Base-by-base conservation (phyloP, 2,113 vertebrate species). In the Megaleporinus macrocephalus region DNA sequence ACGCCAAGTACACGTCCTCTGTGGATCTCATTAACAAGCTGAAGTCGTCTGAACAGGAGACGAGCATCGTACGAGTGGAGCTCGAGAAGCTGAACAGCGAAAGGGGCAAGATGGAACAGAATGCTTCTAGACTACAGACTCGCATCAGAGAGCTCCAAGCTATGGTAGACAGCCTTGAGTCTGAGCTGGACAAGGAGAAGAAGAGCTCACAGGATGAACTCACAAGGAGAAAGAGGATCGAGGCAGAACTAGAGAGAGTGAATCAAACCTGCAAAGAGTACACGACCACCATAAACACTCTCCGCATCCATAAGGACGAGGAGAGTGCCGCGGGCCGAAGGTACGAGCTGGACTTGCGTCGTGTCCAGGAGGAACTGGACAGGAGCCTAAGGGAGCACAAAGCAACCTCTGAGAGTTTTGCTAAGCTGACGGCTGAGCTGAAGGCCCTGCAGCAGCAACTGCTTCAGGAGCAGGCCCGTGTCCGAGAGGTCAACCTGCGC, bases 301-400 rank as follows among this genome's bases (percentile, higher is more conserved):
- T 99, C 80, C 96, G 93, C 33, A 94, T 95, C 84, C 90, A 96
- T 87, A 95, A 97, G 89, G 91, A 97, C 36, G 95, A 98, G 79
- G 89, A 93, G 3, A 93, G 95, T 61, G 91, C 87, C 74, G 69
- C 93, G 2, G 95, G 93, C 84, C 95, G 94, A 69, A 95, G 92
- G 86, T 93, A 92, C 7, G 96, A 97, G 89, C 95, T 96, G 22
- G 96, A 98, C 15, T 91, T 97, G 81, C 93, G 88, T 29, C 93
- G 93, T 85, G 93, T 97, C 57, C 95, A 95, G 89, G 96, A 96
- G 9, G 92, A 94, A 61, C 87, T 98, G 88, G 96, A 99, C 0
- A 94, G 92, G 84, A 96, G 95, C n/a, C 53, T 95, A 83, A 94
- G 94, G 89, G 98, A 98, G 47, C 95, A 96, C 80, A 96, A 94